A percentile compares a stretch with the other conserved stretches of the same genome.
Evolutionary conservation across 2,797 vertebrate species (phyloP).

Genomic region (Sebastes kiyomatsui): DNA sequence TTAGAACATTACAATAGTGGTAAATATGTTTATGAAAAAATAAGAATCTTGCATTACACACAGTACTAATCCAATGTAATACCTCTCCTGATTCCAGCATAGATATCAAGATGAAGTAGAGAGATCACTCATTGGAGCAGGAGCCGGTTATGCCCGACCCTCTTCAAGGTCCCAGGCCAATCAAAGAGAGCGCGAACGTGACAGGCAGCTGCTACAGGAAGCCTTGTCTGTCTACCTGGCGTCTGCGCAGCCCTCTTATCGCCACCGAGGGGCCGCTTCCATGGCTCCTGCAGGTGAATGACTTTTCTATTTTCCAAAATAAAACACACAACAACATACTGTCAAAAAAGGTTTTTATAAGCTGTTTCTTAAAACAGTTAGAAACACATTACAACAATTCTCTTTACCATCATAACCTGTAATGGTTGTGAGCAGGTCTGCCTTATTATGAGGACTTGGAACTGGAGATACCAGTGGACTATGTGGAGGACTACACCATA

Average conservation of each 20-base stretch:
- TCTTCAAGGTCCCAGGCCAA: conserved; percentile 66
- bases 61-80: not conserved
- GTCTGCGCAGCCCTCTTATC: conserved; percentile 78
- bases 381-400: not conserved
- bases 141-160: conserved; percentile 72
- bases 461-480: conserved; percentile 81
- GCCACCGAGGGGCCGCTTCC: conserved; percentile 74
- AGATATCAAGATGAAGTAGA: conserved; percentile 83
- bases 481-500: conserved; percentile 80
- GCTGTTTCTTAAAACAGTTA: not conserved
- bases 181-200: conserved; percentile 73
- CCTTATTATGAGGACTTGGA: conserved; percentile 82
- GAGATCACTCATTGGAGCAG: conserved; percentile 71
- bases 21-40: not conserved
- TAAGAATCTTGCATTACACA: too few species aligned
- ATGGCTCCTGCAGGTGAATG: conserved; percentile 71
- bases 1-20: not conserved
- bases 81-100: conserved; percentile 77
- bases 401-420: not conserved
- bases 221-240: conserved; percentile 85
- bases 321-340: not conserved
- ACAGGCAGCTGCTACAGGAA: conserved; percentile 88
- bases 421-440: conserved; percentile 48
- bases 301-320: not conserved
- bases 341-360: not conserved